Evolutionary conservation across 2,113 vertebrate species (phyloP).

Genomic region (Mellivora capensis): DNA sequence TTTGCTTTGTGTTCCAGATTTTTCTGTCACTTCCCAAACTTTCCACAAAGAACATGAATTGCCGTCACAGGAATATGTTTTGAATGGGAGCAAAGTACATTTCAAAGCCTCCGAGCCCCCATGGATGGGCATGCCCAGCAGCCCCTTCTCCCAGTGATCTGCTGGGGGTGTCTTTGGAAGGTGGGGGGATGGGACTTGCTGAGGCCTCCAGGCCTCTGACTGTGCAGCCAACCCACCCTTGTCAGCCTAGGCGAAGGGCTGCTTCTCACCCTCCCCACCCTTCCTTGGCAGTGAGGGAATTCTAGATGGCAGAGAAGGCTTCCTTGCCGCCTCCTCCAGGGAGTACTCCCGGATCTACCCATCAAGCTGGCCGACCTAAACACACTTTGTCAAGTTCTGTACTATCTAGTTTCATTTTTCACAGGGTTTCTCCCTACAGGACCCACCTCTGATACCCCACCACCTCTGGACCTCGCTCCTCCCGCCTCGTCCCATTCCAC

Average conservation of each 20-base stretch:
- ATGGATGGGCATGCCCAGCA: rapidly evolving
- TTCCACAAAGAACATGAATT: neutral
- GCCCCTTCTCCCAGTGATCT: neutral
- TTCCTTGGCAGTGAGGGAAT: neutral
- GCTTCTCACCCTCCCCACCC: neutral
- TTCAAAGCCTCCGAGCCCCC: neutral
- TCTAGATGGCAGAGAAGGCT: neutral
- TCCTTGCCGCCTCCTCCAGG: neutral
- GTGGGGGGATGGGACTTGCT: neutral
- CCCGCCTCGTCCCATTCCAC: neutral
- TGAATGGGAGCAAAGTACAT: neutral
- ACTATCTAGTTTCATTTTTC: neutral
- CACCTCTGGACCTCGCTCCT: neutral
- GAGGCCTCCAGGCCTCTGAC: neutral
- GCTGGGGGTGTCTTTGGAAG: neutral
- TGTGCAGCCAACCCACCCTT: neutral
- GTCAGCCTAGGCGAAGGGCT: neutral
- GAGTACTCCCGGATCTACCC: neutral
- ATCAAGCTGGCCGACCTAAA: neutral
- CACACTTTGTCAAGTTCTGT: neutral
- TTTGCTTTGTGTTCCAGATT: neutral
- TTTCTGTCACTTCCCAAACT: neutral
- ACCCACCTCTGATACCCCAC: neutral
- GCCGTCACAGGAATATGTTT: neutral
- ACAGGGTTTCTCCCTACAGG: neutral